A percentile compares a stretch with the other conserved stretches of the same genome.
These are phyloP conservation scores for Lasioglossum marginatum DNA, from an alignment of 2,888 invertebrate genomes.

Conservation along the genomic window DNA sequence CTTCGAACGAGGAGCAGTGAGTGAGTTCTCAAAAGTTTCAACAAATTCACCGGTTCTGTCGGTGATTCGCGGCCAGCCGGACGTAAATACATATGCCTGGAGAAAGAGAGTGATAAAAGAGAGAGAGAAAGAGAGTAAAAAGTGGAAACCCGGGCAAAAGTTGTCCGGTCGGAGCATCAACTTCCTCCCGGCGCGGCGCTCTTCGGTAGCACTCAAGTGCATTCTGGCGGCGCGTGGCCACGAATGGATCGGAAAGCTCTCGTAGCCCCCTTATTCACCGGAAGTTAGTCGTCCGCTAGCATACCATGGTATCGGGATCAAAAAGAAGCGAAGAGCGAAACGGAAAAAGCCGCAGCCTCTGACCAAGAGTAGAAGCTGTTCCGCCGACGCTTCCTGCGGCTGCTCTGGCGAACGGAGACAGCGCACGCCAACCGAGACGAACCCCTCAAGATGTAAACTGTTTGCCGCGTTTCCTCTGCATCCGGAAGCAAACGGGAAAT, in stretches of 20 bases:
- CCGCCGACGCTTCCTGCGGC: conserved; percentile 38
- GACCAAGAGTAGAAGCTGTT: conserved; percentile 36
- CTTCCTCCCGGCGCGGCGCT: conserved; percentile 24
- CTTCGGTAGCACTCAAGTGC: conserved; percentile 15
- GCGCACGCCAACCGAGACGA: conserved; percentile 5
- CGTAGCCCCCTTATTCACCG: conserved; percentile 23
- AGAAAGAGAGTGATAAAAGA: neutral
- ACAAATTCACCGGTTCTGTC: conserved; percentile 19
- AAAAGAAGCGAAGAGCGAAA: conserved; percentile 14
- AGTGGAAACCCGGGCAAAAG: conserved; percentile 29
- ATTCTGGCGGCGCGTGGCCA: conserved; percentile 22
- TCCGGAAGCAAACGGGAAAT: conserved; percentile 72
- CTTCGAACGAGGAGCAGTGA: neutral
- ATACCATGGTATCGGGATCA: conserved; percentile 17
- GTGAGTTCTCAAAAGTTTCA: conserved; percentile 35
- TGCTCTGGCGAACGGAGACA: conserved; percentile 15
- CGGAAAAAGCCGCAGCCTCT: conserved; percentile 18
- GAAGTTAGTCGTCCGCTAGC: conserved; percentile 38
- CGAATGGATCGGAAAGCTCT: conserved; percentile 34
- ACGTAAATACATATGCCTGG: neutral
- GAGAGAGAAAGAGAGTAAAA: neutral
- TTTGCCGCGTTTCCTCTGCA: conserved; percentile 76
- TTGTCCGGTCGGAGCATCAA: conserved; percentile 29
- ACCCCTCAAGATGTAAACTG: conserved; percentile 76
- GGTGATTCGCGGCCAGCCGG: conserved; percentile 3